Conservation (phyloP, 2,797 vertebrate species). For the Champsocephalus gunnari region DNA sequence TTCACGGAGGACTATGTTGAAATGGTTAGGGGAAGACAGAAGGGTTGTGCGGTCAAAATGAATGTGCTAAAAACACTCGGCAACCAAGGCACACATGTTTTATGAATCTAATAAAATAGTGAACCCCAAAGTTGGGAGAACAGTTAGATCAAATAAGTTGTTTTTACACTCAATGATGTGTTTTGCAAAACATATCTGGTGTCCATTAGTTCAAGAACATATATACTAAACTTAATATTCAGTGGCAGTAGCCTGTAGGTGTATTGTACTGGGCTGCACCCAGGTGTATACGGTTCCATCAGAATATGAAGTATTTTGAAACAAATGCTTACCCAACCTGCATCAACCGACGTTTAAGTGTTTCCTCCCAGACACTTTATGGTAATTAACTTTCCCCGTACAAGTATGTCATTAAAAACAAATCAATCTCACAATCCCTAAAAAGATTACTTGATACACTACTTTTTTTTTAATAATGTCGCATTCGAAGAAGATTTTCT, state of each 20-base stretch:
- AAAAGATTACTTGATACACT: slow-evolving; percentile 47
- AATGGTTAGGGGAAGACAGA: too few relatives aligned
- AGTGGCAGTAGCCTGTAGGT: not conserved
- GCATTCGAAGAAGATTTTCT: slow-evolving; percentile 56
- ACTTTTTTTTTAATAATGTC: slow-evolving; percentile 57
- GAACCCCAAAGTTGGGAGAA: slow-evolving; percentile 17
- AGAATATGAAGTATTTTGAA: slow-evolving; percentile 8
- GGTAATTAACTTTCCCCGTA: slow-evolving; percentile 19
- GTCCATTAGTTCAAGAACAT: slow-evolving; percentile 18
- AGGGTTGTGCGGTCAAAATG: too few relatives aligned
- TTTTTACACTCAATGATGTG: slow-evolving; percentile 31
- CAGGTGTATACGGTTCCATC: not conserved
- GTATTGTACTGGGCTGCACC: not conserved
- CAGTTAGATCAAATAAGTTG: slow-evolving; percentile 49
- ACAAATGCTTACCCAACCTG: slow-evolving; percentile 7
- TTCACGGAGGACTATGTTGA: too few relatives aligned
- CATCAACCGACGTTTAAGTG: not conserved
- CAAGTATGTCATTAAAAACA: slow-evolving; percentile 46
- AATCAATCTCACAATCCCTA: slow-evolving; percentile 23
- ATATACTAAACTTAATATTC: slow-evolving; percentile 10
- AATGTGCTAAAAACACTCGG: too few relatives aligned
- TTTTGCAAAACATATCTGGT: slow-evolving; percentile 15
- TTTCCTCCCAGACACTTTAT: slow-evolving; percentile 28
- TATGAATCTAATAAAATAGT: slow-evolving; percentile 49
- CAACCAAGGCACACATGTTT: slow-evolving; percentile 20